A percentile compares a stretch with the other conserved stretches of the same genome.
phyloP scores from a whole-genome alignment of 1,140 invertebrate species.

The Colletes latitarsis region DNA sequence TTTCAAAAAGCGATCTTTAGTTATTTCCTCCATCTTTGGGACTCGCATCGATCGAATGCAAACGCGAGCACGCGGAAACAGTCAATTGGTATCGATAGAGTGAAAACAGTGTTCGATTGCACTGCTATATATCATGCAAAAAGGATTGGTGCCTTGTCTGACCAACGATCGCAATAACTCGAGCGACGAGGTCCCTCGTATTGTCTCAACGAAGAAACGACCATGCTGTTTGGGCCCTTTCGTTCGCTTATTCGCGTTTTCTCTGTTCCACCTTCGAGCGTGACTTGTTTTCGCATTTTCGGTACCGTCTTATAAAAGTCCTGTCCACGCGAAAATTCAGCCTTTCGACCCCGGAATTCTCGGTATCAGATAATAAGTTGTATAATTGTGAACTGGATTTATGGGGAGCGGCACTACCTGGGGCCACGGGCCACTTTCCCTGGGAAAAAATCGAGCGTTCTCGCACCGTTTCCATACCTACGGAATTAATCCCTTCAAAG shows the following conservation, averaged over 20 bases:
- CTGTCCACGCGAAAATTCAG: not conserved
- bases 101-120: too few species aligned
- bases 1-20: too few species aligned
- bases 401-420: constrained; percentile 10
- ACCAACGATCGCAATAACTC: too few species aligned
- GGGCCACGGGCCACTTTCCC: not conserved
- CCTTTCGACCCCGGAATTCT: not conserved
- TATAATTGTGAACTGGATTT: constrained; percentile 13
- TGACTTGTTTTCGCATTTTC: not conserved
- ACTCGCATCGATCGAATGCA: too few species aligned
- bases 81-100: too few species aligned
- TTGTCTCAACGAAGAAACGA: not conserved
- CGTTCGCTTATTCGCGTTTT: not conserved
- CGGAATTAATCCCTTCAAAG: constrained; percentile 15
- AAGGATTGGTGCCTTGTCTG: too few species aligned
- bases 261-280: not conserved
- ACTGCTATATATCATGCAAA: too few species aligned
- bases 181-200: not conserved
- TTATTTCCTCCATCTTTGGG: too few species aligned
- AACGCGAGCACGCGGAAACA: too few species aligned
- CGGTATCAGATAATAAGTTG: constrained; percentile 15
- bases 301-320: not conserved
- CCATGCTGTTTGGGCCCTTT: not conserved
- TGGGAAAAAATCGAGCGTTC: not conserved
- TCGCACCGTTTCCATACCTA: too few species aligned